phyloP scores from a whole-genome alignment of 2,113 vertebrate genomes.

The Agelaius tricolor region DNA sequence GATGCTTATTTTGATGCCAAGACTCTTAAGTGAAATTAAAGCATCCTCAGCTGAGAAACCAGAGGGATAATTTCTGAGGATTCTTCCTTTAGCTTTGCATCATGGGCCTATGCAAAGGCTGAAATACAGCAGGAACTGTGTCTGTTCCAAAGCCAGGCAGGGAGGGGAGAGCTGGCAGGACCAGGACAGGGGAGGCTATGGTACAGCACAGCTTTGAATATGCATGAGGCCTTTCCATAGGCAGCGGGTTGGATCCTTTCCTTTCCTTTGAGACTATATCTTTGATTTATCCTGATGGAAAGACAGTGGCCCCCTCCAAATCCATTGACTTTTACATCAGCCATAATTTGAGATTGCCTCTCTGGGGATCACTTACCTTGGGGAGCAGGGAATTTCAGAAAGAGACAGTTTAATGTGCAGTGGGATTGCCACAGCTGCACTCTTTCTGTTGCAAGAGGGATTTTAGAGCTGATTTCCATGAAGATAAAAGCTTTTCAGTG shows the following conservation, averaged over 20 bases:
- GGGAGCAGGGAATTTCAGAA: background rate
- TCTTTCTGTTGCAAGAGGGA: background rate
- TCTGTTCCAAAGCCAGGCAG: background rate
- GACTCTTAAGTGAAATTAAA: background rate
- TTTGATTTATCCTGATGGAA: constrained; percentile 6
- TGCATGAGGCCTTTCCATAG: background rate
- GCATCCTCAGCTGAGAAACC: background rate
- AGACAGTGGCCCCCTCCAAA: background rate
- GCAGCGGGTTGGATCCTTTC: background rate
- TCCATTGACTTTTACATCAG: background rate
- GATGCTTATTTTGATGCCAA: background rate
- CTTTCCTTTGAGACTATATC: background rate
- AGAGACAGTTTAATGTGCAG: background rate
- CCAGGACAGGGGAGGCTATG: background rate
- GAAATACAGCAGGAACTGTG: background rate
- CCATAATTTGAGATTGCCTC: background rate
- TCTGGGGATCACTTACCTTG: background rate
- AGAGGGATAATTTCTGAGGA: background rate
- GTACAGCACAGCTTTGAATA: background rate
- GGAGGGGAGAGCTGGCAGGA: background rate
- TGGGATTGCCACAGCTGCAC: background rate
- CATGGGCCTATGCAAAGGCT: background rate
- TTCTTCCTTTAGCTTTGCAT: background rate
- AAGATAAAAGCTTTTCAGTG: background rate
- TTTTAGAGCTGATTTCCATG: constrained; percentile 34